Base-by-base conservation (phyloP, 2,113 vertebrate genomes). In the Anoura caudifer region DNA sequence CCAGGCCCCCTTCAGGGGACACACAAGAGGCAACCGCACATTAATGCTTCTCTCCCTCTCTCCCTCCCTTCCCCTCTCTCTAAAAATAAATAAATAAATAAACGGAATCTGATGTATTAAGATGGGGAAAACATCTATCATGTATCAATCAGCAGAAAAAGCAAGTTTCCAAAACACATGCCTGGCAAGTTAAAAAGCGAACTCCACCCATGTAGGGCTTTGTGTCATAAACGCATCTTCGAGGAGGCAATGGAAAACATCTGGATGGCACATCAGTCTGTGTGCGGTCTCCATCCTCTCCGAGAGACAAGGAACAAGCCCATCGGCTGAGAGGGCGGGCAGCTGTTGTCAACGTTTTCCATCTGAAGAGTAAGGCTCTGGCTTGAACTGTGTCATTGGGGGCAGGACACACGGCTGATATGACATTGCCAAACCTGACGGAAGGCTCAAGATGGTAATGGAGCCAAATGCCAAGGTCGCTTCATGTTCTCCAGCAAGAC, bases 241-340 rank as follows among this genome's bases (percentile, higher is more conserved):
- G 65, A 54, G 77, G 41, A 4, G 11, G 54, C 87, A 15, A 56
- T 61, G 8, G 3, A 47, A 87, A 82, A 63, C 36, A 50, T 70
- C 45, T 67, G 81, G 63, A 52, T 31, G 76, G 38, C 47, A 36
- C 76, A 7, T 41, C 41, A 5, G 2, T 43, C 87, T 94, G 91
- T 63, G 93, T 95, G 88, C 95, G 95, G 85, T 54, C 88, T 54
- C 50, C 28, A 16, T 38, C 54, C 31, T 54, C 69, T 70, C 69
- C 20, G 73, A 13, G 54, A 85, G 26, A 43, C 17, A 41, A 59
- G 75, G 93, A 63, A n/a, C 31, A 10, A 67, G 73, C 47, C 38
- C 81, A 67, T 76, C 61, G 81, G 79, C 56, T 59, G 90, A 86
- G 79, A 73, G 72, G 7, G 22, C 59, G 28, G 45, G 43, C 52